Base-by-base conservation (phyloP, 2,113 vertebrate species). In the Microcebus griseorufus region DNA sequence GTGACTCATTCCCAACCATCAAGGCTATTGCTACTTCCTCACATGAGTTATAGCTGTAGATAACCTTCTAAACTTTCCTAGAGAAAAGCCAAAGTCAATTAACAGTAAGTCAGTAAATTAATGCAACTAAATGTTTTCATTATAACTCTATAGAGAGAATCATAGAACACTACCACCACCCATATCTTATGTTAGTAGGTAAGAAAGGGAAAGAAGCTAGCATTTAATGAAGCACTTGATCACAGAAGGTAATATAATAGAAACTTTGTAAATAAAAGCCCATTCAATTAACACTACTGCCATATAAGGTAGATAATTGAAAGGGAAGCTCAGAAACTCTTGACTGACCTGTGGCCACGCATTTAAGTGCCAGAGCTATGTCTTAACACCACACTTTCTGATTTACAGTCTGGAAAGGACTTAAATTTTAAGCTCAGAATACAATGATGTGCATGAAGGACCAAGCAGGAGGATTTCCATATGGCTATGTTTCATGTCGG, bases 201-300 rank as follows among this genome's bases (percentile, higher is more conserved):
- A 22, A 95, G 45, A 95, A 92, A 81, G n/a, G n/a, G 13, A 92
- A 89, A 8, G 23, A 78, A 67, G 62, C 78, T 93, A 85, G 96
- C 95, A 60, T 97, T 95, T 92, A 95, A 93, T 45, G 39, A n/a
- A 93, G 32, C 42, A 69, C 60, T 90, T 80, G 51, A n/a, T 96
- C 53, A 55, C 67, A 29, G 9, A 42, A 88, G 48, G 25, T 48
- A 73, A 51, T 39, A 8, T 62, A 73, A 70, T 48, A 90, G 65
- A 64, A 93, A 80, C n/a, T 78, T 88, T 87, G 53, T 55, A 37
- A 94, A 72, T 81, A 65, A 81, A 95, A 96, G 6, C 3, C 45
- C 55, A 58, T 83, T 92, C 37, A n/a, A 65, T 88, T 60, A 88
- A 62, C 73, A 55, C 14, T 70, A 48, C 32, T 55, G 20, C 45